Evolutionary conservation across 2,113 vertebrate genomes (phyloP), one percentile per base, ranked within the genome.

Genomic region (Lampris megalopsis): DNA sequence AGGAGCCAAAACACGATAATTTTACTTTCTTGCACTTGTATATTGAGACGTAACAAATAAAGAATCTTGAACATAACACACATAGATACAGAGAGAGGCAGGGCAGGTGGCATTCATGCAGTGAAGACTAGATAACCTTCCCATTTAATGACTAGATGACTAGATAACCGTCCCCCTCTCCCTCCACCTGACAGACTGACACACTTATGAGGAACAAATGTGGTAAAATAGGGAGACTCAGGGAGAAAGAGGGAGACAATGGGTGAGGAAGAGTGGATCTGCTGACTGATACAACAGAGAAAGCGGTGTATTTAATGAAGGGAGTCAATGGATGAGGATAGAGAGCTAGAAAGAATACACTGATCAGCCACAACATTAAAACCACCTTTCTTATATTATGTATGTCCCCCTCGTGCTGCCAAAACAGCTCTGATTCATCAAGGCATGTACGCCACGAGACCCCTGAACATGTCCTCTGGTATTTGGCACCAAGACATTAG

Each of bases 101-200:
- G 71, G 0, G 45, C 66, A 5, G 10, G 52, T 70, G 73, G 71
- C 52, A 36, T 61, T 80, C 80, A 53, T 48, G 70, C 71, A 56
- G 64, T 56, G 77, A 56, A 72, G 62, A 66, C 57, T 45, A 77
- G 78, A 83, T 67, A 86, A 81, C 49, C 67, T 61, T 64, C 58
- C 69, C 24, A 24, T 24, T 24, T 24, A 24, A 24, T 24, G 24
- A 24, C 24, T 24, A 24, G 77, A 56, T 70, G 62, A 66, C 57
- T 45, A 77, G 78, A 83, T 67, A 86, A 81, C 49, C 67, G 59
- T 64, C 58, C 36, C 66, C 36, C 56, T 40, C 60, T 64, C 5
- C 49, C 57, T 75, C 63, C 56, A 69, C 49, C 60, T 76, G 67
- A 73, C 60, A 81, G 52, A 79, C 56, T 70, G 71, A 80, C 77